Percentiles rank a stretch among this genome's conserved stretches.
phyloP scores from a whole-genome alignment of 2,113 vertebrate species.

The Tautogolabrus adspersus region DNA sequence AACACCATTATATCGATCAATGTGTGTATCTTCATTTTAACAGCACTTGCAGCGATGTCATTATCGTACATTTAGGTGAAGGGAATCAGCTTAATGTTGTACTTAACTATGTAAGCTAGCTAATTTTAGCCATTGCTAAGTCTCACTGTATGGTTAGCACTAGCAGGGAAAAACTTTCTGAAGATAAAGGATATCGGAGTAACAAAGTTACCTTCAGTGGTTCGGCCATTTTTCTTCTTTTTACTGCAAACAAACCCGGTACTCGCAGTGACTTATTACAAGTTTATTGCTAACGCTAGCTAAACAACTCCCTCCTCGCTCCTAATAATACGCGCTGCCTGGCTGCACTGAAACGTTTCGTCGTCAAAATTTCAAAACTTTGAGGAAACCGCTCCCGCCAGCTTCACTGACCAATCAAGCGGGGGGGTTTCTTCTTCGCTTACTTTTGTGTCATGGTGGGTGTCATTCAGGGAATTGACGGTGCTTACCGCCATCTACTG shows the following conservation, averaged over 20 bases:
- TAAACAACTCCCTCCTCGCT: background rate
- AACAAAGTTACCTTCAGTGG: constrained; percentile 79
- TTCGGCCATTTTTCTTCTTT: constrained; percentile 68
- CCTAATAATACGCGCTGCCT: background rate
- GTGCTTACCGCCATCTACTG: background rate
- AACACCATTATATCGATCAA: background rate
- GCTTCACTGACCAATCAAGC: constrained; percentile 51
- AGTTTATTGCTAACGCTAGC: background rate
- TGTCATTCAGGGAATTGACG: background rate
- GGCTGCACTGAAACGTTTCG: background rate
- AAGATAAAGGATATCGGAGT: background rate
- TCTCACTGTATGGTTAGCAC: background rate
- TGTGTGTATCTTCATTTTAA: too few species aligned
- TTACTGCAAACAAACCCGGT: background rate
- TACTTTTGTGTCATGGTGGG: background rate
- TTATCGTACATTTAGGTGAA: background rate
- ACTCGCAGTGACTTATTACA: background rate
- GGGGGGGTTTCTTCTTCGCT: background rate
- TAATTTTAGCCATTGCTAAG: background rate
- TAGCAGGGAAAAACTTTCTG: background rate
- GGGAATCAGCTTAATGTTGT: too few species aligned
- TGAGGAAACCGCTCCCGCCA: constrained; percentile 16
- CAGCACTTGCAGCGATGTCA: too few species aligned
- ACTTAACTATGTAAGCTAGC: background rate
- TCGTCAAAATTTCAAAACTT: constrained; percentile 38